Evolutionary conservation across 2,113 vertebrate species (phyloP), one percentile per base, ranked within the genome.

Genomic region (Fregetta grallaria): DNA sequence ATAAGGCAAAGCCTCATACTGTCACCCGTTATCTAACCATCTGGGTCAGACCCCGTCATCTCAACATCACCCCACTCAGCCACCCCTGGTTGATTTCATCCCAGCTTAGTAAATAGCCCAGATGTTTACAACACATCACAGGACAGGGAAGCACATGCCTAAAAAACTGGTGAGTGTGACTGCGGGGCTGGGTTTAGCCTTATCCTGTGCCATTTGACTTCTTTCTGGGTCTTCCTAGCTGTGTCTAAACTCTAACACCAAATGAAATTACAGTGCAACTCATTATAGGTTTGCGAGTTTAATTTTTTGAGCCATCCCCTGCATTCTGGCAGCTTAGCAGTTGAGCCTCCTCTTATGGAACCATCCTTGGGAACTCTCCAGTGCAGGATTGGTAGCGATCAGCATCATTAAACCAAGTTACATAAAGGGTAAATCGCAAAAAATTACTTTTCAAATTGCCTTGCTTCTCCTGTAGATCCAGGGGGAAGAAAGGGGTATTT

Each of bases 331-430:
- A 82, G 94, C 74, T 95, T 75, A 91, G 44, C 68, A 52, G 63
- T 10, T 59, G 58, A 95, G 65, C 71, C 9, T 91, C 38, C 71
- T 78, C 71, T 67, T 15, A 9, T 1, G 1, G 52, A 92, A 76
- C 44, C 62, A 44, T 30, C 55, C 58, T 18, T 89, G 84, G 87
- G 92, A 91, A 16, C 30, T 29, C 71, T 91, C 84, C 84, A 67
- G 77, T 15, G 9, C 23, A 18, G 87, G 87, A 68, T 29, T 71
- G 58, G 9, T 72, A 49, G 23, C 0, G 5, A 91, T 59, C 58
- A 83, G 47, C 78, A 59, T 23, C 80, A 4, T 63, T 79, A 75
- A 86, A 93, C 68, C 20, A 38, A 36, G 72, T 70, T 84, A 89
- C 55, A 68, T 82, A 86, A 89, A 30, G 44, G 42, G 25, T 11